Conservation (phyloP, 2,888 invertebrate species). For the Parascotia fuliginaria region DNA sequence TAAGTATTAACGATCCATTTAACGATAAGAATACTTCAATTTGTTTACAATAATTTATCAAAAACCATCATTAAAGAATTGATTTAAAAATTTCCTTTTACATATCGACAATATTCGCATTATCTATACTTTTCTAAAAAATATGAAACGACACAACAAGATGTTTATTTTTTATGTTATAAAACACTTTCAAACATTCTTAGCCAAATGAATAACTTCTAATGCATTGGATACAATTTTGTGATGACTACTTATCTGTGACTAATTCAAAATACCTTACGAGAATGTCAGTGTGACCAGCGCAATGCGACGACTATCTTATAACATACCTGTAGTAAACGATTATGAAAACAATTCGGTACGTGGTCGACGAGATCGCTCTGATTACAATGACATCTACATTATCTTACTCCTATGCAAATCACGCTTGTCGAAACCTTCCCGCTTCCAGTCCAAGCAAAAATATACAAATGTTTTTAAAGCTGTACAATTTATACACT, state of each 20-base stretch:
- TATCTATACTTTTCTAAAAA: conserved; percentile 76
- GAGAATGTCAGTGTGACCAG: conserved; percentile 54
- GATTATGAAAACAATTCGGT: conserved; percentile 32
- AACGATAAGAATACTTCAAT: conserved; percentile 75
- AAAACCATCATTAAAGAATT: conserved; percentile 64
- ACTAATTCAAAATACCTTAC: conserved; percentile 74
- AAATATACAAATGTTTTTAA: conserved; percentile 81
- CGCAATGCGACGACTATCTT: conserved; percentile 31
- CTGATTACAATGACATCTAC: conserved; percentile 52
- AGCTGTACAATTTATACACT: conserved; percentile 83
- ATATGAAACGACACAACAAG: conserved; percentile 83
- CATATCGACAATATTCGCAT: conserved; percentile 72
- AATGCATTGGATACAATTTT: conserved; percentile 74
- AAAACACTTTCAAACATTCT: conserved; percentile 72
- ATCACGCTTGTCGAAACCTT: conserved; percentile 66
- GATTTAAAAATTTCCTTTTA: conserved; percentile 66
- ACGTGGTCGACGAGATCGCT: conserved; percentile 29
- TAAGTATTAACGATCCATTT: conserved; percentile 72
- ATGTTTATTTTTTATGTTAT: conserved; percentile 68
- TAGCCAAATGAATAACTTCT: conserved; percentile 73
- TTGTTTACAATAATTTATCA: conserved; percentile 77
- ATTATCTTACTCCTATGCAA: conserved; percentile 65
- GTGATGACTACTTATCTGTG: conserved; percentile 80
- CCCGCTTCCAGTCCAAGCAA: conserved; percentile 73
- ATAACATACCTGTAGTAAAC: conserved; percentile 32